These are phyloP conservation scores for Chaunax sp. DNA, from an alignment of 2,797 vertebrate genomes.

Conservation along the genomic window DNA sequence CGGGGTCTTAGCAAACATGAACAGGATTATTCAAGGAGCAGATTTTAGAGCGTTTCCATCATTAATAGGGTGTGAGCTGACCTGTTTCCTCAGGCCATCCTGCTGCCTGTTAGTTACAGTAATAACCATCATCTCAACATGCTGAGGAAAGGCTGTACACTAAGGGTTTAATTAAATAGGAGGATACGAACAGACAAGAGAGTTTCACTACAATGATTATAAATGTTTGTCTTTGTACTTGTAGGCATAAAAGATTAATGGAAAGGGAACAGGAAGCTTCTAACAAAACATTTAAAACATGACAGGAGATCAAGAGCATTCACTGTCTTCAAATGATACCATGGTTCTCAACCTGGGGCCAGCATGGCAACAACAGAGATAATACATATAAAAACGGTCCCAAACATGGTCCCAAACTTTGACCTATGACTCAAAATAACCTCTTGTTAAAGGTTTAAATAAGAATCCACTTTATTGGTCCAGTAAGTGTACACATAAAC, in stretches of 20 bases:
- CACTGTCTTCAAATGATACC: too few species aligned
- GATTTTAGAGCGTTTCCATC: slow-evolving; percentile 60
- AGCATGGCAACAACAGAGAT: not conserved
- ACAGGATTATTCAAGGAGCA: slow-evolving; percentile 56
- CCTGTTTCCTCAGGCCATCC: slow-evolving; percentile 70
- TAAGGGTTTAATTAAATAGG: slow-evolving; percentile 15
- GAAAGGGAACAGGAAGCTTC: too few species aligned
- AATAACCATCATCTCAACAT: slow-evolving; percentile 58
- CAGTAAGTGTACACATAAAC: too few species aligned
- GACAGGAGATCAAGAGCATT: too few species aligned
- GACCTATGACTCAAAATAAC: not conserved
- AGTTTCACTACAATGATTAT: slow-evolving; percentile 1
- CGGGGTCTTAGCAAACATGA: slow-evolving; percentile 43
- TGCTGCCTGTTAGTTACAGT: slow-evolving; percentile 63
- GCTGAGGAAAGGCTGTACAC: slow-evolving; percentile 7
- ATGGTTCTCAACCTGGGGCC: not conserved
- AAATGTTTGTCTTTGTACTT: not conserved
- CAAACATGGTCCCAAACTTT: not conserved
- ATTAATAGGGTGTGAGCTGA: slow-evolving; percentile 68
- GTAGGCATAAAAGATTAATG: not conserved
- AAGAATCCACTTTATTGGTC: too few species aligned
- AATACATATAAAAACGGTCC: not conserved
- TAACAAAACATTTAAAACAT: not conserved
- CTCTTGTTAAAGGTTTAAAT: too few species aligned
- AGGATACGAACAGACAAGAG: slow-evolving; percentile 6